These are phyloP conservation scores for Nomada fucata DNA, from an alignment of 2,888 invertebrate genomes.

Conservation along the genomic window DNA sequence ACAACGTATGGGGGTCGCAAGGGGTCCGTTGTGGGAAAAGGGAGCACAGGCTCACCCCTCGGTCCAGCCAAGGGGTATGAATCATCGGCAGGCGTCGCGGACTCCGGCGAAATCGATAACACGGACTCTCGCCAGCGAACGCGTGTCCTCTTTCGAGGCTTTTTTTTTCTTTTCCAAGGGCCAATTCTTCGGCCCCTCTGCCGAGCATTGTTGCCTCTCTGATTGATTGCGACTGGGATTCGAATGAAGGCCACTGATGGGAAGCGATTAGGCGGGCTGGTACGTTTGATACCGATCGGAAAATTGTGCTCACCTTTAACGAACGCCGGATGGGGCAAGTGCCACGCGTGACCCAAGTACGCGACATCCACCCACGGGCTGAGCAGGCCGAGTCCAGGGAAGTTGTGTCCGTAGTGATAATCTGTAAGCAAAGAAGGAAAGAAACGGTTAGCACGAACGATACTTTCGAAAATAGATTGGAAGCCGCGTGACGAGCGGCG, in stretches of 20 bases:
- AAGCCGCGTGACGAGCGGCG: not conserved
- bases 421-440: constrained; percentile 85
- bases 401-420: constrained; percentile 91
- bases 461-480: constrained; percentile 43
- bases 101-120: constrained; percentile 75
- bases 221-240: constrained; percentile 41
- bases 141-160: constrained; percentile 55
- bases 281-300: constrained; percentile 11
- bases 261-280: constrained; percentile 41
- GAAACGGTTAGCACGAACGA: constrained; percentile 21
- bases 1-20: constrained; percentile 46
- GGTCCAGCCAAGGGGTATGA: constrained; percentile 79
- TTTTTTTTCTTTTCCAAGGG: constrained; percentile 39
- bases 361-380: constrained; percentile 95
- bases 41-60: constrained; percentile 77
- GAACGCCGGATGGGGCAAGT: constrained; percentile 85
- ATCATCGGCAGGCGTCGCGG: constrained; percentile 79
- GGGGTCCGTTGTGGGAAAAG: constrained; percentile 77
- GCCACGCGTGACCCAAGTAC: constrained; percentile 91
- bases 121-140: constrained; percentile 46
- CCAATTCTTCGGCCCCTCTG: constrained; percentile 5
- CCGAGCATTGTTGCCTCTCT: constrained; percentile 46
- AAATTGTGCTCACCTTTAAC: constrained; percentile 86
- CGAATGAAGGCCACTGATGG: constrained; percentile 18
- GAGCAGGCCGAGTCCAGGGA: constrained; percentile 86